Conservation (phyloP, 1,140 invertebrate genomes). For the Lepidurus arcticus region DNA sequence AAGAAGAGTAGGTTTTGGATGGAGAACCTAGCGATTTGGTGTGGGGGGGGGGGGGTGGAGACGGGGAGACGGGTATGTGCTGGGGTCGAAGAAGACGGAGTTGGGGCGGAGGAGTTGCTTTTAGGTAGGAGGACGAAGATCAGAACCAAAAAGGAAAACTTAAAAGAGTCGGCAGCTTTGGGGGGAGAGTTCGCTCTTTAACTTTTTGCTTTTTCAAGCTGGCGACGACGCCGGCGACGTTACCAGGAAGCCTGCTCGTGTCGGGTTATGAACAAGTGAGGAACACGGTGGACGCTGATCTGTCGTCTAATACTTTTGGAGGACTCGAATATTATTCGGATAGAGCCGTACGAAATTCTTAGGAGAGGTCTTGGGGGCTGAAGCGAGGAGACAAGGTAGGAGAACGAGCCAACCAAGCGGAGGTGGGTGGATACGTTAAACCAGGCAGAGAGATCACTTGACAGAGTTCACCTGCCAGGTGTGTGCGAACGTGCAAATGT, state of each 20-base stretch:
- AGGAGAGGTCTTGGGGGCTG: neutral
- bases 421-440: neutral
- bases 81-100: neutral
- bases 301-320: neutral
- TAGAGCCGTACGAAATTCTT: neutral
- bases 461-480: conserved; percentile 17
- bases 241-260: neutral
- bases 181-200: no score
- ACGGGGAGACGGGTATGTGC: conserved; percentile 23
- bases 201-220: neutral
- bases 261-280: neutral
- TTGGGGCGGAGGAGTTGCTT: neutral
- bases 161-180: neutral
- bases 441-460: neutral
- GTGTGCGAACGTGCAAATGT: neutral
- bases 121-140: neutral
- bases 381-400: no score
- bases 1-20: no score
- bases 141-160: neutral
- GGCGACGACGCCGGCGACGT: conserved; percentile 5
- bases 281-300: neutral
- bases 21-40: neutral
- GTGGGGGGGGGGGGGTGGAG: neutral
- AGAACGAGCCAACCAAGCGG: neutral
- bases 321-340: no score